Base-by-base conservation (phyloP, 2,113 vertebrate genomes). In the Muscicapa adusta region DNA sequence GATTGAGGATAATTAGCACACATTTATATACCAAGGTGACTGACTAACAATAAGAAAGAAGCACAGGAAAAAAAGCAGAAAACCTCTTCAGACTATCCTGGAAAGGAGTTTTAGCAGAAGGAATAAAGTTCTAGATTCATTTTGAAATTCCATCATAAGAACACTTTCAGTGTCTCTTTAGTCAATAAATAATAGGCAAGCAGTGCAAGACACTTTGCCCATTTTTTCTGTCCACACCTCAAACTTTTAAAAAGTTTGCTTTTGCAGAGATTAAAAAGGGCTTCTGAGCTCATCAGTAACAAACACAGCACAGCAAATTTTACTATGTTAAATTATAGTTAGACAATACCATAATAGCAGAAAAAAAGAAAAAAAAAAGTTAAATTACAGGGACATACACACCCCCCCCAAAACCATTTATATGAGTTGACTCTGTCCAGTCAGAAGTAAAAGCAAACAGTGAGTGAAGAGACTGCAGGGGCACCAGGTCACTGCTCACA, bases 401-500 rank as follows among this genome's bases (percentile, higher is more conserved):
- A 24, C 40, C 22, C 28, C n/a, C n/a, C 38, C n/a, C 17, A 13
- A 68, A 71, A 33, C 14, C 23, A 19, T n/a, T 43, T 18, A 10
- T 5, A 4, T 0, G 2, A 33, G 20, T 2, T 61, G 61, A 23
- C 18, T 77, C 22, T 31, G 6, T 34, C 42, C 31, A 22, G 45
- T 15, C 24, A 66, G 66, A 74, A 25, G 23, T 40, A 9, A 26
- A 47, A 28, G 8, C 5, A 1, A 7, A 23, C 14, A 70, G 43
- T 40, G 40, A 66, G 71, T 14, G 24, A 54, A 53, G 50, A 45
- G 45, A 13, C 23, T 28, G 20, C n/a, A 17, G 70, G 7, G 72
- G 6, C 33, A 31, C 9, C 10, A 18, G 8, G 12, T 26, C 47
- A 47, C 18, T 34, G 14, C 34, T 26, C 10, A 10, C 0, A 0